These are phyloP conservation scores for Chunga burmeisteri DNA, from an alignment of 2,113 vertebrate genomes.

Conservation along the genomic window DNA sequence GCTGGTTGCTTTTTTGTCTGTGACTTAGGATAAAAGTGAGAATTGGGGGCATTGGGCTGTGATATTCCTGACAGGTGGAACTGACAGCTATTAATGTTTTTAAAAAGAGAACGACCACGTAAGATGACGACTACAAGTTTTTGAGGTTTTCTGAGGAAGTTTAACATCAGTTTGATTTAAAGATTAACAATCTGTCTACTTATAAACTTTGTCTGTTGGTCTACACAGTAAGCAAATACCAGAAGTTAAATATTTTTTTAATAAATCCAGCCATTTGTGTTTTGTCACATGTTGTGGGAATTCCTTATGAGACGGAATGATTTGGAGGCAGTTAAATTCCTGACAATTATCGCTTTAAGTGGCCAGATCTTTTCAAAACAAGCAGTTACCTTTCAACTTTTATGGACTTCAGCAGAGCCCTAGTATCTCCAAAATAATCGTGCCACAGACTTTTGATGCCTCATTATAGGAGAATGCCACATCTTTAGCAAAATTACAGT, in stretches of 20 bases:
- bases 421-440: neutral
- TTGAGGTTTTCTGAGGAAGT: neutral
- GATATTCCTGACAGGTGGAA: neutral
- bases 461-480: neutral
- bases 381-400: neutral
- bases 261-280: neutral
- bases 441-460: neutral
- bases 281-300: neutral
- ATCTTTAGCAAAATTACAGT: neutral
- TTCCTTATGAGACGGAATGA: neutral
- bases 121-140: neutral
- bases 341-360: neutral
- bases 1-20: neutral
- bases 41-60: neutral
- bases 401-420: neutral
- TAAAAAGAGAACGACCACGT: neutral
- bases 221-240: neutral
- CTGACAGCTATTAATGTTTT: neutral
- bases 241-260: neutral
- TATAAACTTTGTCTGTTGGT: neutral
- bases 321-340: neutral
- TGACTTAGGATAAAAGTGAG: neutral
- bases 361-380: neutral
- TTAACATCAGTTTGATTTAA: neutral
- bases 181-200: neutral